Base-by-base conservation (phyloP, 2,113 vertebrate genomes). In the Misgurnus mizolepis region DNA sequence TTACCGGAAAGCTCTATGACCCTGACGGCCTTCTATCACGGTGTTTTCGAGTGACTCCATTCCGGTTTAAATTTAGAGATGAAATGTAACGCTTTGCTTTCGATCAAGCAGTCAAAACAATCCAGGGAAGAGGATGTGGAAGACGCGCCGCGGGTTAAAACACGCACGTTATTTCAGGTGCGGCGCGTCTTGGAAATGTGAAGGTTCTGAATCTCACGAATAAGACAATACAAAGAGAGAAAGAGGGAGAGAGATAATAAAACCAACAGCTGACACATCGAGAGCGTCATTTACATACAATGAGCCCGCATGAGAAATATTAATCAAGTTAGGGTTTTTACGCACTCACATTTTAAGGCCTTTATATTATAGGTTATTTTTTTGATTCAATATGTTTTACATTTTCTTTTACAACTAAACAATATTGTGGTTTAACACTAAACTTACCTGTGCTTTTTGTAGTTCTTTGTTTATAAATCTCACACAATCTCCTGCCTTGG, bases 61-160 rank as follows among this genome's bases (percentile, higher is more conserved):
- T 94, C 92, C 93, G 91, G 91, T 88, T 89, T 93, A 93, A 92
- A 93, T 87, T 92, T 93, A 93, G 93, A 90, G 90, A 88, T 89
- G 87, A 90, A 89, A 89, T 87, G 87, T 76, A 87, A 89, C 86
- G 87, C 58, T 88, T 91, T 83, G 86, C 90, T 84, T 90, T 92
- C 87, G 87, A 89, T 86, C 90, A 88, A 65, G 86, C 90, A 91
- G 93, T 93, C 91, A 91, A 91, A 93, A 94, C 92, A 94, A 93
- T 93, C 90, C 89, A 88, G 88, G 93, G 93, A 94, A 94, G 89
- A 90, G 93, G 92, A 94, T 91, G 92, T 88, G 71, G 84, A 84
- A 84, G 88, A 67, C 81, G 78, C 85, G 79, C 87, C 82, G 87
- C 67, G 82, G 71, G 74, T 55, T 50, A 83, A 22, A 22, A 60